Percentiles rank a stretch among this genome's conserved stretches.
Conservation (phyloP, 2,888 invertebrate genomes). For the Diaphora mendica region DNA sequence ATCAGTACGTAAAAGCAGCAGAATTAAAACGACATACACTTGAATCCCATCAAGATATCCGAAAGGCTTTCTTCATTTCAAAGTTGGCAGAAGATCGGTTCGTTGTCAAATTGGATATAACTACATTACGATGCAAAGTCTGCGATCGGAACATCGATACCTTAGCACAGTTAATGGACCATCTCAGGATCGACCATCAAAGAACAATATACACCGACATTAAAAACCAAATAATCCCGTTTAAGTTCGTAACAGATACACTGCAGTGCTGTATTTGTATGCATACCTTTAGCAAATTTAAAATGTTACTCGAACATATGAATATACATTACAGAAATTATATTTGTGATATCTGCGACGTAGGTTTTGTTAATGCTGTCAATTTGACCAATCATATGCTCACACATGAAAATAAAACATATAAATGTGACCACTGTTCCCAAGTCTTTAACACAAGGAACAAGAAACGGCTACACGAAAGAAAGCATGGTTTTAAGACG, state of each 20-base stretch:
- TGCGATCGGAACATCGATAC: constrained; percentile 47
- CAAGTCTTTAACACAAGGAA: constrained; percentile 56
- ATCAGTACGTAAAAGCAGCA: constrained; percentile 54
- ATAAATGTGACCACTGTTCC: constrained; percentile 54
- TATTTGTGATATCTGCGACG: constrained; percentile 79
- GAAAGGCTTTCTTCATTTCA: constrained; percentile 35
- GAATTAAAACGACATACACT: constrained; percentile 63
- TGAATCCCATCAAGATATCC: constrained; percentile 29
- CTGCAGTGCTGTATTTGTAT: constrained; percentile 51
- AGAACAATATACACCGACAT: constrained; percentile 52
- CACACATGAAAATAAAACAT: constrained; percentile 63
- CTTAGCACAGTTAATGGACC: constrained; percentile 53
- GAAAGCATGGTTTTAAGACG: constrained; percentile 52
- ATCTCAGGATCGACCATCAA: constrained; percentile 55
- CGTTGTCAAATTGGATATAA: constrained; percentile 65
- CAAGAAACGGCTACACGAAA: constrained; percentile 55
- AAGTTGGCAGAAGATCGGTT: constrained; percentile 36
- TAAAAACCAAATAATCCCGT: constrained; percentile 63
- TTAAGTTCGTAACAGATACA: constrained; percentile 50
- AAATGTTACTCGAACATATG: constrained; percentile 63
- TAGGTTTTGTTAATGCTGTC: constrained; percentile 68
- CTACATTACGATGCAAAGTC: constrained; percentile 57
- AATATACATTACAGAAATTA: constrained; percentile 71
- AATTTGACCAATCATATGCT: constrained; percentile 52
- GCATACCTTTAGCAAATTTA: constrained; percentile 56